Conservation (phyloP, 1,140 invertebrate genomes). For the Lineus longissimus region DNA sequence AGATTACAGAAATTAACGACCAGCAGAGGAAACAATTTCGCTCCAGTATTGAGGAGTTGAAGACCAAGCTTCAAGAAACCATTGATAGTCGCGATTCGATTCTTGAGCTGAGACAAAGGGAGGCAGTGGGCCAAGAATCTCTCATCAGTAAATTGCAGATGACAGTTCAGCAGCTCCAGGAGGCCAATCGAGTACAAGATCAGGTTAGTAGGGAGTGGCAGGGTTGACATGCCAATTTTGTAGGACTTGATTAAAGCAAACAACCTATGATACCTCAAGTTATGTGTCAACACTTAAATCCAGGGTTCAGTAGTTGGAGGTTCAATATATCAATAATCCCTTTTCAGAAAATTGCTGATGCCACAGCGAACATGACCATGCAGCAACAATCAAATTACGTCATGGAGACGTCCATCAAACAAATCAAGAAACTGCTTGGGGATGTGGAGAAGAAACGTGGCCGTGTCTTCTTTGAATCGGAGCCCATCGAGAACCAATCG, state of each 20-base stretch:
- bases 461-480: conserved; percentile 33
- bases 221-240: too few species aligned
- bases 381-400: conserved; percentile 26
- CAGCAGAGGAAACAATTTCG: conserved; percentile 40
- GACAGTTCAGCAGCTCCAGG: conserved; percentile 36
- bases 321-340: neutral
- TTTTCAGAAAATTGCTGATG: conserved; percentile 26
- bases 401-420: conserved; percentile 30
- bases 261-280: too few species aligned
- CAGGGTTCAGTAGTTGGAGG: too few species aligned
- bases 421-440: conserved; percentile 29
- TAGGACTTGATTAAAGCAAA: too few species aligned
- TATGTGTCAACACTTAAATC: too few species aligned
- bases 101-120: conserved; percentile 43
- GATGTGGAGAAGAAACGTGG: conserved; percentile 32
- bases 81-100: conserved; percentile 37
- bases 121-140: conserved; percentile 33
- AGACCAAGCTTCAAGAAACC: conserved; percentile 42
- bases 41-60: conserved; percentile 36
- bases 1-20: conserved; percentile 36
- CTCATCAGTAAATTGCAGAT: conserved; percentile 37
- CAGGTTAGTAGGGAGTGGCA: conserved; percentile 22
- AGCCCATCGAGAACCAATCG: conserved; percentile 33
- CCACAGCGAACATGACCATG: conserved; percentile 29
- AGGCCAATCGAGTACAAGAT: conserved; percentile 35